Percentiles rank a stretch among this genome's conserved stretches.
Evolutionary conservation across 2,888 invertebrate genomes (phyloP).

Genomic region (Brachypalpus laphriformis): DNA sequence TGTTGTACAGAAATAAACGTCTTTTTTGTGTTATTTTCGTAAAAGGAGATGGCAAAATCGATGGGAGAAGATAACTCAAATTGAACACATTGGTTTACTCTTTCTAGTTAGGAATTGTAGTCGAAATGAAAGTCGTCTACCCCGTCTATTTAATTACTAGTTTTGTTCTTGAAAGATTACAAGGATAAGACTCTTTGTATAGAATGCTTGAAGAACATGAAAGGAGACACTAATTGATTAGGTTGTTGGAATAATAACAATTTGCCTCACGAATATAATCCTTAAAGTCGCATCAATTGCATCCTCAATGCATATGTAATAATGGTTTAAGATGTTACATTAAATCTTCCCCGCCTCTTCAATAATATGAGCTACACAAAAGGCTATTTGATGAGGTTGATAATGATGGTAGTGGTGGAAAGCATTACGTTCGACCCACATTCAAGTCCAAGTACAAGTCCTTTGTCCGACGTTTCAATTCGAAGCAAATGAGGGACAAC

Average conservation of each 20-base stretch:
- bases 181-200: slow-evolving; percentile 10
- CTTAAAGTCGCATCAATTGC: neutral
- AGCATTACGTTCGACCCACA: slow-evolving; percentile 6
- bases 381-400: slow-evolving; percentile 11
- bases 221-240: slow-evolving; percentile 34
- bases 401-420: neutral
- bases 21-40: neutral
- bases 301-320: slow-evolving; percentile 5
- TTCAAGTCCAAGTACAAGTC: slow-evolving; percentile 17
- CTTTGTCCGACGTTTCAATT: slow-evolving; percentile 52
- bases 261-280: neutral
- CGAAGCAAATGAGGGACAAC: slow-evolving; percentile 55
- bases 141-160: slow-evolving; percentile 32
- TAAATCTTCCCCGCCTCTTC: slow-evolving; percentile 16
- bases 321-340: slow-evolving; percentile 52
- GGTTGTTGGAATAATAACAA: neutral
- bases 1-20: neutral
- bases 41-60: neutral
- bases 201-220: neutral
- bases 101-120: neutral
- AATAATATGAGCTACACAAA: slow-evolving; percentile 7
- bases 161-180: slow-evolving; percentile 23
- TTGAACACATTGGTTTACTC: slow-evolving; percentile 12
- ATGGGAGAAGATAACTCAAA: slow-evolving; percentile 27
- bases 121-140: slow-evolving; percentile 8